phyloP scores from a whole-genome alignment of 2,888 invertebrate species.

The Elmis aenea region DNA sequence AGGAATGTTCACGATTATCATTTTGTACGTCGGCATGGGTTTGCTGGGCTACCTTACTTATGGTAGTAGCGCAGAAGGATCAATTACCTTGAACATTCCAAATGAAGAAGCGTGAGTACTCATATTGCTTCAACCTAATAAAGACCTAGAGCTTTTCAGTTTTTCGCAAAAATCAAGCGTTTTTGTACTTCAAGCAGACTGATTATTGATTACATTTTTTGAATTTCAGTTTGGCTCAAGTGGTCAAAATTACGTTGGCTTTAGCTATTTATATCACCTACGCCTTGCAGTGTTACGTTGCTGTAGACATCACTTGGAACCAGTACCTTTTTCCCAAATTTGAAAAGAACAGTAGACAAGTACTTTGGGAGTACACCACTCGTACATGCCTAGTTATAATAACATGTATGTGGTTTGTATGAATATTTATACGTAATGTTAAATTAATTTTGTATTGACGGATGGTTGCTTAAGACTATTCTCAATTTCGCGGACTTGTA shows the following conservation, averaged over 20 bases:
- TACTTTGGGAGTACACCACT: constrained; percentile 72
- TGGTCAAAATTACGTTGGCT: constrained; percentile 68
- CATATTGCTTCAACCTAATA: constrained; percentile 17
- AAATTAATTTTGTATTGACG: too few species aligned
- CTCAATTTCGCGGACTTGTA: too few species aligned
- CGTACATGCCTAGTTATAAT: constrained; percentile 71
- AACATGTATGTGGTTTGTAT: constrained; percentile 67
- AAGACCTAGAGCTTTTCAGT: too few species aligned
- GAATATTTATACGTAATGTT: background rate
- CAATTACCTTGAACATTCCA: constrained; percentile 83
- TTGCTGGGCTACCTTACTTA: constrained; percentile 88
- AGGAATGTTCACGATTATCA: constrained; percentile 75
- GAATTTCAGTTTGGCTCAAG: constrained; percentile 60
- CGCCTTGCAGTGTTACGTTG: constrained; percentile 91
- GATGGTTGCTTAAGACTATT: too few species aligned
- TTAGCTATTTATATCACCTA: constrained; percentile 87
- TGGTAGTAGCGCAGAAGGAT: constrained; percentile 66
- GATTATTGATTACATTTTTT: too few species aligned
- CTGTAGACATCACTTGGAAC: constrained; percentile 89
- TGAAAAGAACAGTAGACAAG: constrained; percentile 55
- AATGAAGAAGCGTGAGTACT: constrained; percentile 60
- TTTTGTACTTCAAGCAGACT: too few species aligned
- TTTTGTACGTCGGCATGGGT: constrained; percentile 83
- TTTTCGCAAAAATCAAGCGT: too few species aligned
- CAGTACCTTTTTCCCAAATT: constrained; percentile 61